A percentile compares a stretch with the other conserved stretches of the same genome.
phyloP scores from a whole-genome alignment of 2,113 vertebrate genomes.

The Clarias batrachus region DNA sequence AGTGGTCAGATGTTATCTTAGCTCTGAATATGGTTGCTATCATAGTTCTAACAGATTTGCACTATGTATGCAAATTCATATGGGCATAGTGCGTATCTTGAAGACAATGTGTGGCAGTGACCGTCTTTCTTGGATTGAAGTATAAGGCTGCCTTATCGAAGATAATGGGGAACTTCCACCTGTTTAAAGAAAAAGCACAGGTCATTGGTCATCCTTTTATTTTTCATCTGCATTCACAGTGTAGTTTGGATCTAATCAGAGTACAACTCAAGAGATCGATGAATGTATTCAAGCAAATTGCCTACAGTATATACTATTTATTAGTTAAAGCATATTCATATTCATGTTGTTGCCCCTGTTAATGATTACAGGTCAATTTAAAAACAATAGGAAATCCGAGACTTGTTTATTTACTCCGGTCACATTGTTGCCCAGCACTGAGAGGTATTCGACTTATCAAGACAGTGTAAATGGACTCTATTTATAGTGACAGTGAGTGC shows the following conservation, averaged over 20 bases:
- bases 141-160: constrained; percentile 55
- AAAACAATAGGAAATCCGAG: too few species aligned
- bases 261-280: neutral
- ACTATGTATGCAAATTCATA: neutral
- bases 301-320: too few species aligned
- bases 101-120: neutral
- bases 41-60: neutral
- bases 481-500: constrained; percentile 68
- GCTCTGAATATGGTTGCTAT: neutral
- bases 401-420: constrained; percentile 27
- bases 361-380: neutral
- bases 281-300: neutral
- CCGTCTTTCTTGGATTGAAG: neutral
- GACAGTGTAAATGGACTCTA: constrained; percentile 59
- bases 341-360: neutral
- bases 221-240: neutral
- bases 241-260: neutral
- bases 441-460: constrained; percentile 63
- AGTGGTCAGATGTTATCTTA: neutral
- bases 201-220: neutral
- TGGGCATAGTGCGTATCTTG: neutral
- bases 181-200: constrained; percentile 50
- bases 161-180: constrained; percentile 69
- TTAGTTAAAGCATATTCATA: neutral
- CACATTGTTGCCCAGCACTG: constrained; percentile 45